phyloP scores from a whole-genome alignment of 2,888 invertebrate genomes.

The Abrostola tripartita region DNA sequence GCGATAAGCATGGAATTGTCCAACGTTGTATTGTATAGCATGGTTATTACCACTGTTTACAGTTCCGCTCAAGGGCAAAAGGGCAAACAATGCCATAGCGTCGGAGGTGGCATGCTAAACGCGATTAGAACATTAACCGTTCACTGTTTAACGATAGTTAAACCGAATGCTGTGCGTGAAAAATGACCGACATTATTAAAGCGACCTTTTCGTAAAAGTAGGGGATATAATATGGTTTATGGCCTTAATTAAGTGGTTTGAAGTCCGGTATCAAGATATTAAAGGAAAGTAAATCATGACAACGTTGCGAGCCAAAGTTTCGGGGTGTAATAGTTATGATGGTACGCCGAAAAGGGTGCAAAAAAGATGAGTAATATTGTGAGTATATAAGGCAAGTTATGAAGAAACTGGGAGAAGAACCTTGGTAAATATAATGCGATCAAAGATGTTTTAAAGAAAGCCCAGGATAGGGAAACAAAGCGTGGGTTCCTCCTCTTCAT shows the following conservation, averaged over 20 bases:
- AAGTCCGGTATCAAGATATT: no score
- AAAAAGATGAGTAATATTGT: no score
- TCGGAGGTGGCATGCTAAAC: constrained; percentile 35
- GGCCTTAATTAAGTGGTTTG: neutral
- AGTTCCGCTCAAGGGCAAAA: constrained; percentile 14
- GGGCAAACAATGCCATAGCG: constrained; percentile 10
- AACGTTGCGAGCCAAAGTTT: no score
- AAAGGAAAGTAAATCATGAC: no score
- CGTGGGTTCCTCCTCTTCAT: no score
- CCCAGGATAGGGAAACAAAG: no score
- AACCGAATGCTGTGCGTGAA: constrained; percentile 32
- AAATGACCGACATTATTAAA: constrained; percentile 19
- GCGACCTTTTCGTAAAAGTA: constrained; percentile 21
- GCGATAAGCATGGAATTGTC: neutral
- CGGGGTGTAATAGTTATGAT: no score
- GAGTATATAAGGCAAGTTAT: no score
- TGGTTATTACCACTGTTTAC: neutral
- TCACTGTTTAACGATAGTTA: constrained; percentile 11
- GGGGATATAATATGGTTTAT: neutral
- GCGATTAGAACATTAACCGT: constrained; percentile 40
- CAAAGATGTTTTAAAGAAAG: no score
- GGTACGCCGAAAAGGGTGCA: no score
- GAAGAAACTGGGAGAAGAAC: no score
- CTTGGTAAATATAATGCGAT: no score
- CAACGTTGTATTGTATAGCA: neutral